Percentiles rank a stretch among this genome's conserved stretches.
Evolutionary conservation across 2,888 invertebrate species (phyloP).

Genomic region (Philaethria dido): DNA sequence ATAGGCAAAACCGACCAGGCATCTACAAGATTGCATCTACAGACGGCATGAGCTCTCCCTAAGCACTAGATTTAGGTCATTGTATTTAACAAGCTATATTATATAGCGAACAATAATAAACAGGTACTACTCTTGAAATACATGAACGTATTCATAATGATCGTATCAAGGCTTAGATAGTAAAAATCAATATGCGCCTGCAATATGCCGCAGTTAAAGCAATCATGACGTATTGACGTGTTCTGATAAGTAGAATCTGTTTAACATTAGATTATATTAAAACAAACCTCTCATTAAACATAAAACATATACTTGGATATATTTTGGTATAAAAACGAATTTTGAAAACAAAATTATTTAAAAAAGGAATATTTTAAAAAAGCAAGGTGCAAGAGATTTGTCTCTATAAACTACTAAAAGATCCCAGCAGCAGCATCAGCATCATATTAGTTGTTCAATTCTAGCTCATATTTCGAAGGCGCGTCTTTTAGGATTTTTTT

Average conservation of each 20-base stretch:
- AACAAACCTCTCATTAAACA: too few species aligned
- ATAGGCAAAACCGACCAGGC: background rate
- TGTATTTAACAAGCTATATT: background rate
- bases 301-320: too few species aligned
- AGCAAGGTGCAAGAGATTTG: too few species aligned
- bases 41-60: background rate
- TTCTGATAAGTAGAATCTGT: slow-evolving; percentile 28
- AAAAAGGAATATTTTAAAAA: too few species aligned
- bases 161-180: slow-evolving; percentile 33
- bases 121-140: slow-evolving; percentile 1
- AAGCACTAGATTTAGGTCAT: background rate
- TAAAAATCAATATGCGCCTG: slow-evolving; percentile 39
- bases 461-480: too few species aligned
- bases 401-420: too few species aligned
- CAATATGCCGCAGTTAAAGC: slow-evolving; percentile 36
- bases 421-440: too few species aligned
- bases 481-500: too few species aligned
- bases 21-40: too few species aligned
- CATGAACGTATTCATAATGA: slow-evolving; percentile 25
- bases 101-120: background rate
- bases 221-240: slow-evolving; percentile 32
- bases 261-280: slow-evolving; percentile 7
- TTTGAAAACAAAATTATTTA: too few species aligned
- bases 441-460: too few species aligned
- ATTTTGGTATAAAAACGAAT: too few species aligned